Evolutionary conservation across 2,888 invertebrate genomes (phyloP), one percentile per base, ranked within the genome.

Genomic region (Drosophila lutescens): DNA sequence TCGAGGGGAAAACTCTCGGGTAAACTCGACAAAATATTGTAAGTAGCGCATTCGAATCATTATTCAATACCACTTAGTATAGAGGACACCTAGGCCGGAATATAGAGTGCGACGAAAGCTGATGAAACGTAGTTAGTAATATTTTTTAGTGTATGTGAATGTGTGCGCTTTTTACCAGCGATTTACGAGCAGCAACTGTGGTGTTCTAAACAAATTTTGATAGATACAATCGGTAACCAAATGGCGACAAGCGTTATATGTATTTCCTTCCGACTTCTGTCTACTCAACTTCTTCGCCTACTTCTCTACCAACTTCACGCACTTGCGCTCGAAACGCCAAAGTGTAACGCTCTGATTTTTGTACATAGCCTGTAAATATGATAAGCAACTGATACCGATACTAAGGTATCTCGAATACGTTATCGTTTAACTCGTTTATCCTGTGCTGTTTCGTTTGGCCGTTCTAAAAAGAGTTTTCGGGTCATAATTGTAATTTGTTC

Each of bases 311-410:
- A 67, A 20, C 54, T 78, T 80, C 70, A 77, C 56, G 65, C 57
- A 69, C 85, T 84, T 72, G 77, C 79, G 74, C 85, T 79, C 66
- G 61, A 86, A 67, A 70, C 69, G 71, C 41, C 44, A 61, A 65
- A 57, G 23, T 26, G 46, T n/a, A 57, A 65, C 60, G 69, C 74
- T 80, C 70, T 80, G 55, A 70, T 63, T 61, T 75, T 75, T 85
- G 85, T 86, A 88, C 53, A 86, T 88, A 86, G 66, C 58, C 70
- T 86, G 85, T 86, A 86, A 81, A 87, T 86, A 86, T 17, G 34
- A 54, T 47, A 68, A 41, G 40, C n/a, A 41, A 30, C 50, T 38
- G 15, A 40, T 40, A 17, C 40, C 15, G 40, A 40, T 40, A 15
- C 40, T 44, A 23, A 50, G 20, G 40, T 60, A 54, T 70, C 47